Conservation (phyloP, 1,140 invertebrate genomes). For the Drosophila pachea region DNA sequence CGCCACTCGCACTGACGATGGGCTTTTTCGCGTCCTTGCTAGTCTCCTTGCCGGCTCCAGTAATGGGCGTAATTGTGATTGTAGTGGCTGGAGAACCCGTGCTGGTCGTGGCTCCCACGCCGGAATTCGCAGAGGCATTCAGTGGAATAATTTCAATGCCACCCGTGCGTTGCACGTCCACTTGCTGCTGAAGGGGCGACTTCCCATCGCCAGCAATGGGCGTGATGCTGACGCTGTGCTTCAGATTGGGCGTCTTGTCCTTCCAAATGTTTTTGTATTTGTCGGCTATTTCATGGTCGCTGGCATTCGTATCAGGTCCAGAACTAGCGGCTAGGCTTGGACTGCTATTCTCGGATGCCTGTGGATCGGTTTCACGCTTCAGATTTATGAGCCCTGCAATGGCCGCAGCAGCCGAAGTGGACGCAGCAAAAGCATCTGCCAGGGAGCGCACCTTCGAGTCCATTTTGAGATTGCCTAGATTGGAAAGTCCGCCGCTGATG, state of each 20-base stretch:
- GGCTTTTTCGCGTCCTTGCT: conserved; percentile 41
- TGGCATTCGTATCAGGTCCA: conserved; percentile 30
- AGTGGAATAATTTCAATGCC: conserved; percentile 82
- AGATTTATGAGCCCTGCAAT: conserved; percentile 62
- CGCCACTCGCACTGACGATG: conserved; percentile 12
- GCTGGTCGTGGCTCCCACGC: conserved; percentile 26
- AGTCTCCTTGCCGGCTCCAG: conserved; percentile 63
- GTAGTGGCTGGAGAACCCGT: conserved; percentile 62
- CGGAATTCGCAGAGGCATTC: conserved; percentile 30
- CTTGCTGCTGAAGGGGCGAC: conserved; percentile 20
- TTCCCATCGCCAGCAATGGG: conserved; percentile 63
- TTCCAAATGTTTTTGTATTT: conserved; percentile 78
- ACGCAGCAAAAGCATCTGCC: conserved; percentile 62
- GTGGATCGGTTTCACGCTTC: conserved; percentile 63
- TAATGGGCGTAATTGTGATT: conserved; percentile 91
- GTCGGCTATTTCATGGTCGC: conserved; percentile 70
- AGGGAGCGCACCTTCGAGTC: conserved; percentile 56
- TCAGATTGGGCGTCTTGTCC: conserved; percentile 68
- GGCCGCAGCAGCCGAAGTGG: conserved; percentile 63
- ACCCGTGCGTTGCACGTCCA: conserved; percentile 68
- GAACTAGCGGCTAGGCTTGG: background rate
- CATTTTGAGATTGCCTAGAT: conserved; percentile 52
- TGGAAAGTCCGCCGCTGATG: conserved; percentile 43
- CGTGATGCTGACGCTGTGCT: conserved; percentile 72
- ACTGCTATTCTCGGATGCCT: conserved; percentile 21